A percentile compares a stretch with the other conserved stretches of the same genome.
Evolutionary conservation across 2,888 invertebrate species (phyloP).

Genomic region (Ctena decussata): DNA sequence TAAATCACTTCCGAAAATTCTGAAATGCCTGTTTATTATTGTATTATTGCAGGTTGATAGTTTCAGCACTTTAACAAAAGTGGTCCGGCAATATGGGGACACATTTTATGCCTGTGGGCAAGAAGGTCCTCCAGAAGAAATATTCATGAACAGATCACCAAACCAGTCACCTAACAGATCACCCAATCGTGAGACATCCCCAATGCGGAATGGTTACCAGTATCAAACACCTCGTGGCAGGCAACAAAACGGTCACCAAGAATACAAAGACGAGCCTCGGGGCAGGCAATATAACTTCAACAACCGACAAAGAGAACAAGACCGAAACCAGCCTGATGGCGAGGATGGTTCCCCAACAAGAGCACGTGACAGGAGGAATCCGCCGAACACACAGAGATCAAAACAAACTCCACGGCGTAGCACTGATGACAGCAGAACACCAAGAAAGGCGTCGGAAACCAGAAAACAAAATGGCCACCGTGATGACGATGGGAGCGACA

Average conservation of each 20-base stretch:
- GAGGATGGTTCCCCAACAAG: slow-evolving; percentile 33
- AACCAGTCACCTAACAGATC: slow-evolving; percentile 33
- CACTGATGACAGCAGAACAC: slow-evolving; percentile 17
- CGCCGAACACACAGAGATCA: background rate
- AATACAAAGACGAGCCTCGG: slow-evolving; percentile 16
- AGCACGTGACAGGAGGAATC: background rate
- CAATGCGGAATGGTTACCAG: slow-evolving; percentile 31
- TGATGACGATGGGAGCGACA: slow-evolving; percentile 14
- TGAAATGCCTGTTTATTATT: no score
- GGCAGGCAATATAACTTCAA: slow-evolving; percentile 28
- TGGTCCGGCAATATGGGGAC: slow-evolving; percentile 22
- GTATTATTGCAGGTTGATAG: slow-evolving; percentile 49
- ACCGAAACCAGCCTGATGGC: slow-evolving; percentile 18
- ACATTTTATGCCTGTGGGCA: slow-evolving; percentile 52
- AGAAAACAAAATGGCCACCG: background rate
- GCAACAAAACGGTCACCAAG: slow-evolving; percentile 7
- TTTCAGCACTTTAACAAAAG: slow-evolving; percentile 40
- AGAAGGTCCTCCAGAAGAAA: slow-evolving; percentile 32
- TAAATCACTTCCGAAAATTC: no score
- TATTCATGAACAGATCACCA: background rate
- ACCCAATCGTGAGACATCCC: slow-evolving; percentile 26
- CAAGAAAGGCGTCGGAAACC: background rate
- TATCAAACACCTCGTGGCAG: slow-evolving; percentile 6
- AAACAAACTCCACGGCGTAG: background rate
- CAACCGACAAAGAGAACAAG: background rate